Evolutionary conservation across 1,140 invertebrate species (phyloP).

Genomic region (Nomia melanderi): DNA sequence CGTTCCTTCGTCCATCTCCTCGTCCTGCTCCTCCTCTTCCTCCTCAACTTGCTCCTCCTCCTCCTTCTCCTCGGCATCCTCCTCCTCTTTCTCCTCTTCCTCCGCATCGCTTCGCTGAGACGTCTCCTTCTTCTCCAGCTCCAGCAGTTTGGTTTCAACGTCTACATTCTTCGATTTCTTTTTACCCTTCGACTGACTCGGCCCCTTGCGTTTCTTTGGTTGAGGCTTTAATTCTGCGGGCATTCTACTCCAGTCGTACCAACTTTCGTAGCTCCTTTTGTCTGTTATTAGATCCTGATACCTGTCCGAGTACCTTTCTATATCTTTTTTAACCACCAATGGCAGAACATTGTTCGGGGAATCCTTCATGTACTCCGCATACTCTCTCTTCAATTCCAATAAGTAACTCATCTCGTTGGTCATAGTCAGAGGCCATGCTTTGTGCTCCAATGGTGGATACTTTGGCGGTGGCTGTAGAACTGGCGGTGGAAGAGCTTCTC

Average conservation of each 20-base stretch:
- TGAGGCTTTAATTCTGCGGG: slow-evolving; percentile 81
- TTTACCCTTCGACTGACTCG: slow-evolving; percentile 24
- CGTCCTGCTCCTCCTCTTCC: slow-evolving; percentile 82
- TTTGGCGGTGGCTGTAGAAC: slow-evolving; percentile 85
- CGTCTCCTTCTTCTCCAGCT: slow-evolving; percentile 83
- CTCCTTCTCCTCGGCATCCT: slow-evolving; percentile 81
- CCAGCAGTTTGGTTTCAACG: slow-evolving; percentile 81
- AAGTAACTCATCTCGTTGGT: slow-evolving; percentile 81
- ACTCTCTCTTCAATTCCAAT: slow-evolving; percentile 83
- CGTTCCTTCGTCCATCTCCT: slow-evolving; percentile 88
- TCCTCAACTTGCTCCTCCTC: slow-evolving; percentile 74
- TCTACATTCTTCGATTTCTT: slow-evolving; percentile 74
- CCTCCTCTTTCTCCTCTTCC: slow-evolving; percentile 80
- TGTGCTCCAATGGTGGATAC: slow-evolving; percentile 84
- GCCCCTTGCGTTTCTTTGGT: slow-evolving; percentile 72
- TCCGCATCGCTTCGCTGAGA: slow-evolving; percentile 77
- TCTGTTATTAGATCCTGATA: slow-evolving; percentile 78
- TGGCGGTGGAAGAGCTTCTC: slow-evolving; percentile 83
- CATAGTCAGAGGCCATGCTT: slow-evolving; percentile 82
- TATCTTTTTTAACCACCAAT: slow-evolving; percentile 81
- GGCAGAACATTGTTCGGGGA: slow-evolving; percentile 80
- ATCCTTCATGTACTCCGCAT: slow-evolving; percentile 82
- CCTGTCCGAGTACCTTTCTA: slow-evolving; percentile 86
- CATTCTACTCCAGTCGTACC: slow-evolving; percentile 82
- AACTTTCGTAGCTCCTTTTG: slow-evolving; percentile 75